These are phyloP conservation scores for Sphecodes monilicornis DNA, from an alignment of 2,888 invertebrate species.

Conservation along the genomic window DNA sequence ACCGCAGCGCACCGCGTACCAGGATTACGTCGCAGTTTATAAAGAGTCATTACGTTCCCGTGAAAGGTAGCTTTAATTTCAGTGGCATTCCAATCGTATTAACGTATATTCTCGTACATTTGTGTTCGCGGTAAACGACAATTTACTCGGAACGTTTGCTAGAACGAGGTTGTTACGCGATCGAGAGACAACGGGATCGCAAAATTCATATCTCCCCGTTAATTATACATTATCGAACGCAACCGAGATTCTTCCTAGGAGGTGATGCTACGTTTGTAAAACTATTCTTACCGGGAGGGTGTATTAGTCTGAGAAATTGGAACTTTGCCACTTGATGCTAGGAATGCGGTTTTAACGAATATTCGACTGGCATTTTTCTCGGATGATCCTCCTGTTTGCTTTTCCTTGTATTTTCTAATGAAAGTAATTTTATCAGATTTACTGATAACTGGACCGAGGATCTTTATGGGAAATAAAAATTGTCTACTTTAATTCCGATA, in stretches of 20 bases:
- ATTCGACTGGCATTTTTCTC: background rate
- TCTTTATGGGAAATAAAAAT: too few relatives aligned
- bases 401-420: background rate
- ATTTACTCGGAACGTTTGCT: slow-evolving; percentile 24
- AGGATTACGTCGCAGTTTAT: slow-evolving; percentile 57
- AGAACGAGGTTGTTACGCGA: slow-evolving; percentile 15
- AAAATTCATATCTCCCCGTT: slow-evolving; percentile 1
- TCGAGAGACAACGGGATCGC: slow-evolving; percentile 14
- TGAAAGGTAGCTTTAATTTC: slow-evolving; percentile 83
- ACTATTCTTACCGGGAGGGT: background rate
- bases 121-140: slow-evolving; percentile 10
- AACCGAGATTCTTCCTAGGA: background rate
- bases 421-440: too few relatives aligned
- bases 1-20: background rate
- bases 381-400: background rate
- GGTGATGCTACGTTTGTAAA: background rate
- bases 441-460: too few relatives aligned
- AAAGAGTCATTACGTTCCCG: slow-evolving; percentile 80
- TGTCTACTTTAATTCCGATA: too few relatives aligned
- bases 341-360: background rate
- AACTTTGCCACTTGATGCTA: background rate
- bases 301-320: background rate
- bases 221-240: background rate
- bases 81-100: slow-evolving; percentile 83
- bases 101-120: slow-evolving; percentile 60